Evolutionary conservation across 2,797 vertebrate species (phyloP).

Genomic region (Triplophysa yarkandensis): DNA sequence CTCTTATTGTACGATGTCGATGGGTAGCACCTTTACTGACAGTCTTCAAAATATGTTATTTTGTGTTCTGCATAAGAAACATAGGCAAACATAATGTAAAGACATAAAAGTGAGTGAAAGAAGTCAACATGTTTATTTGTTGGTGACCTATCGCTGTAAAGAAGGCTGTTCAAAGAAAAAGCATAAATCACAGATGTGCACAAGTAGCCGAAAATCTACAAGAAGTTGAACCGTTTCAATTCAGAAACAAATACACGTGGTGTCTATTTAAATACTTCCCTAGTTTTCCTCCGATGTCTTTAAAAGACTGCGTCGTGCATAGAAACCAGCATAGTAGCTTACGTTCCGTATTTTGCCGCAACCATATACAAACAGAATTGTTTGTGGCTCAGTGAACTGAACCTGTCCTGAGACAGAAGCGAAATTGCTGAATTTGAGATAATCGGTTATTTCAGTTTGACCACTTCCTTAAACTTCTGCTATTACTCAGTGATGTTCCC

Average conservation of each 20-base stretch:
- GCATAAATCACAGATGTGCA: conserved; percentile 25
- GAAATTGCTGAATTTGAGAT: conserved; percentile 76
- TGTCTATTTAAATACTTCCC: conserved; percentile 38
- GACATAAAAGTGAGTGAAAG: too few relatives aligned
- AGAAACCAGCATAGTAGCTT: conserved; percentile 39
- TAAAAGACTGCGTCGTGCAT: conserved; percentile 31
- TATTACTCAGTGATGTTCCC: conserved; percentile 59
- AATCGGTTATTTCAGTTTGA: conserved; percentile 76
- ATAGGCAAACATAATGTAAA: too few relatives aligned
- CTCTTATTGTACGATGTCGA: too few relatives aligned
- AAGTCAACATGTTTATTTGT: neutral
- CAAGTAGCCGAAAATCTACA: neutral
- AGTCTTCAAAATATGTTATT: too few relatives aligned
- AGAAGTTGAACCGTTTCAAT: conserved; percentile 8
- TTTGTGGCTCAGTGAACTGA: conserved; percentile 47
- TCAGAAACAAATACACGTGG: conserved; percentile 24
- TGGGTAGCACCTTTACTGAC: too few relatives aligned
- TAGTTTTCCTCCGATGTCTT: conserved; percentile 23
- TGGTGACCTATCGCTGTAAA: neutral
- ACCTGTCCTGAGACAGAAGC: conserved; percentile 72
- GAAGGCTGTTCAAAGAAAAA: conserved; percentile 17
- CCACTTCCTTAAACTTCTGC: conserved; percentile 72
- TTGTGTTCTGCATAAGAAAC: too few relatives aligned
- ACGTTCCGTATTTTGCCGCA: conserved; percentile 37
- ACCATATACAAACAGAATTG: conserved; percentile 43